Evolutionary conservation across 2,888 invertebrate species (phyloP), one percentile per base, ranked within the genome.

Genomic region (Rhagium mordax): DNA sequence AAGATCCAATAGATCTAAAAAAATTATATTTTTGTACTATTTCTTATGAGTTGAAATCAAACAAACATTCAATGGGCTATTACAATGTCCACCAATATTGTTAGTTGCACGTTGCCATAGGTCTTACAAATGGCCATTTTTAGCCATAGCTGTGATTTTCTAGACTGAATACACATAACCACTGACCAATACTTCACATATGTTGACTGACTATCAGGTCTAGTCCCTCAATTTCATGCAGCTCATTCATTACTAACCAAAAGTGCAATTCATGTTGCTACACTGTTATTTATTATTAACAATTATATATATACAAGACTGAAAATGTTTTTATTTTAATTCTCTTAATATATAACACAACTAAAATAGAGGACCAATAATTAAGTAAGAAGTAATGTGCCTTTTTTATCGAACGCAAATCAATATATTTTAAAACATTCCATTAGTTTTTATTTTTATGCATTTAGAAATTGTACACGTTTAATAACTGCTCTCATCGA

Each of bases 121-220:
- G 77, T 78, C 72, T 77, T 78, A 78, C 67, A 76, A 83, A 79
- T 81, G 82, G 80, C 79, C 81, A 81, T 79, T 83, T 82, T 82
- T 85, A 85, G 86, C 87, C 90, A 91, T 90, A 91, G 91, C 91
- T 92, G 92, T 92, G 91, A 92, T 91, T 81, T 80, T 80, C 80
- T 81, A 82, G 82, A 82, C 82, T 82, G 81, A 81, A 83, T 72
- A 77, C 84, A 84, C 85, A 83, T 81, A 81, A 82, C 82, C 81
- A 77, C 77, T 68, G 73, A 78, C 72, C 76, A 80, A 77, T 75
- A 68, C 48, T 73, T 76, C 76, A 72, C 78, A 72, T 72, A 81
- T 79, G 76, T 78, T 79, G 81, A 82, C 84, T 83, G 85, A 86
- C 86, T 86, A 84, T 83, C 78, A 81, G 78, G 84, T 84, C 84